phyloP scores from a whole-genome alignment of 2,113 vertebrate species.

The Rhinoderma darwinii region DNA sequence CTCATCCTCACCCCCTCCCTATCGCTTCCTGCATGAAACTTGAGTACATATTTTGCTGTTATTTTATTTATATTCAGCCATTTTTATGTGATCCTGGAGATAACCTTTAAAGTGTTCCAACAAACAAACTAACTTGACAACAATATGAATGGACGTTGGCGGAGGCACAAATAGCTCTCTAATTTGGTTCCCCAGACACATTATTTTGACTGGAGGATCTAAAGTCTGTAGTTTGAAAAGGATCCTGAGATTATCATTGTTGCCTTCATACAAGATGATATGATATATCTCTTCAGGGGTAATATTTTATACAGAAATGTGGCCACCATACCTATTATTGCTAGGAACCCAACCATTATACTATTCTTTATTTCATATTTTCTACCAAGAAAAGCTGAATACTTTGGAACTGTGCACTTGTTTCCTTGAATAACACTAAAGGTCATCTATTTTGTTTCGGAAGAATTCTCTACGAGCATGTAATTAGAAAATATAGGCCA shows the following conservation, averaged over 20 bases:
- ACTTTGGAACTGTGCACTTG: not conserved
- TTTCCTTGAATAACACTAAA: constrained; percentile 1
- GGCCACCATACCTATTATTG: not conserved
- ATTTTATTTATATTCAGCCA: not conserved
- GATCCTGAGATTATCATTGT: not conserved
- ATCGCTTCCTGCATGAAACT: not conserved
- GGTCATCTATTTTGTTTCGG: constrained; percentile 6
- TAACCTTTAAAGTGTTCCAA: not conserved
- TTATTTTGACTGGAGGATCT: not conserved
- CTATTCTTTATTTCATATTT: not conserved
- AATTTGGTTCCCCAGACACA: not conserved
- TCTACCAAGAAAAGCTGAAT: not conserved
- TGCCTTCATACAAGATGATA: not conserved
- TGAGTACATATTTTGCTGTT: not conserved
- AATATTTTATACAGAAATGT: not conserved
- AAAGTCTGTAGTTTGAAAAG: not conserved
- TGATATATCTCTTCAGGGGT: not conserved
- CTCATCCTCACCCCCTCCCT: too few species aligned
- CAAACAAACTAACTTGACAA: not conserved
- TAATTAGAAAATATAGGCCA: not conserved
- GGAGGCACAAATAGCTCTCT: not conserved
- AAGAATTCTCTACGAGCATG: not conserved
- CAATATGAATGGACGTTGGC: not conserved
- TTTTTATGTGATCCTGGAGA: not conserved
- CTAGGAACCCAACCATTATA: not conserved